phyloP scores from a whole-genome alignment of 2,797 vertebrate species.

The Natrix natrix region DNA sequence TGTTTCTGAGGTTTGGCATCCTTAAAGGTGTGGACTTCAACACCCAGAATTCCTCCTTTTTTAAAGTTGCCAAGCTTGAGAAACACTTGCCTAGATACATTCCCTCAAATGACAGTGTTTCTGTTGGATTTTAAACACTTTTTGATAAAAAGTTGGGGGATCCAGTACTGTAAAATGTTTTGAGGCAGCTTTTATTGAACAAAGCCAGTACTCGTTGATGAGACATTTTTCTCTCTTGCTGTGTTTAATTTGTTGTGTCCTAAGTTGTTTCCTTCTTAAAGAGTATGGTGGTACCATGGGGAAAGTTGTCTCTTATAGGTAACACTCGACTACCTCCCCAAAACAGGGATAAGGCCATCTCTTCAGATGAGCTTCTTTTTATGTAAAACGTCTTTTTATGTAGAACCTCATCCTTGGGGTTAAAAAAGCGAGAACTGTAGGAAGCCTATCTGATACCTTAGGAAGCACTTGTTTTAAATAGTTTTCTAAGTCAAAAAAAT shows the following conservation, averaged over 20 bases:
- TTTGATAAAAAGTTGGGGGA: neutral
- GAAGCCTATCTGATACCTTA: conserved; percentile 28
- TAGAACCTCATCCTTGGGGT: conserved; percentile 23
- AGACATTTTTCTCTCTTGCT: neutral
- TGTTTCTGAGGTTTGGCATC: neutral
- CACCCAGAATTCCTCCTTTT: neutral
- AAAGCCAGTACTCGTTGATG: conserved; percentile 15
- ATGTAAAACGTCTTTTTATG: conserved; percentile 38
- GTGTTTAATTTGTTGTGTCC: conserved; percentile 25
- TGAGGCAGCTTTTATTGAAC: conserved; percentile 17
- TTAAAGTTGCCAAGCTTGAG: neutral
- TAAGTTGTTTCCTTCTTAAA: conserved; percentile 30
- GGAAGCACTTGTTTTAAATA: neutral
- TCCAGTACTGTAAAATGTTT: conserved; percentile 29
- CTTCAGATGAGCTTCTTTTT: conserved; percentile 18
- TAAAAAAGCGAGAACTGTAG: conserved; percentile 34
- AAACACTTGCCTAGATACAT: conserved; percentile 11
- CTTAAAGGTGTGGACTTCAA: neutral
- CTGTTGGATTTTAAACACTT: conserved; percentile 26
- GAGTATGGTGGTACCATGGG: conserved; percentile 55
- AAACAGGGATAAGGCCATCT: conserved; percentile 37
- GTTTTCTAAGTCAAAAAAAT: conserved; percentile 24
- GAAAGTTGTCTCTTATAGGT: conserved; percentile 31
- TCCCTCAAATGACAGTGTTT: conserved; percentile 11
- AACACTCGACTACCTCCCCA: conserved; percentile 50